These are phyloP conservation scores for Colletes gigas DNA, from an alignment of 1,140 invertebrate genomes.

Conservation along the genomic window DNA sequence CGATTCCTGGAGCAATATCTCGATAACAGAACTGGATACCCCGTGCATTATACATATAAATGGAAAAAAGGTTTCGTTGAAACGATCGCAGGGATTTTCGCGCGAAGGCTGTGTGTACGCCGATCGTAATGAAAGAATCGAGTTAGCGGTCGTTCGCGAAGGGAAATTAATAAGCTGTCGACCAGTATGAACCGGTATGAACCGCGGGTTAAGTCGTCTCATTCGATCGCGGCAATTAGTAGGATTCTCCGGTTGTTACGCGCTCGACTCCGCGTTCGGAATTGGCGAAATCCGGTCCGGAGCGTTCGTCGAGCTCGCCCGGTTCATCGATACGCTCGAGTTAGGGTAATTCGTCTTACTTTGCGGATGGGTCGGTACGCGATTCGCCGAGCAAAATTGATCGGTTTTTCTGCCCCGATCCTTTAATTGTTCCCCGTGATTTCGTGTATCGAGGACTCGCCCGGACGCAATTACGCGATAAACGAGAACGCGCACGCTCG, in stretches of 20 bases:
- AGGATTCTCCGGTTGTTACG: slow-evolving; percentile 4
- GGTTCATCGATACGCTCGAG: not conserved
- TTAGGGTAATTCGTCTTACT: not conserved
- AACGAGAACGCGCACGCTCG: too few relatives aligned
- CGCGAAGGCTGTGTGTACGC: not conserved
- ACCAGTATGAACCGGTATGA: slow-evolving; percentile 31
- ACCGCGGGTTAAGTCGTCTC: slow-evolving; percentile 28
- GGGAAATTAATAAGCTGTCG: slow-evolving; percentile 15
- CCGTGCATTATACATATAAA: too few relatives aligned
- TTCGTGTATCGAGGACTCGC: too few relatives aligned
- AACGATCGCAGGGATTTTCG: slow-evolving; percentile 6
- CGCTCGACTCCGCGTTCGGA: not conserved
- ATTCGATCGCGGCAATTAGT: slow-evolving; percentile 30
- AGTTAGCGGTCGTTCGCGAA: slow-evolving; percentile 3
- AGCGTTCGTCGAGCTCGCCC: not conserved
- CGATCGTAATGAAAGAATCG: slow-evolving; percentile 26
- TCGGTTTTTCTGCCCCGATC: too few relatives aligned
- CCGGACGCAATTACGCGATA: too few relatives aligned
- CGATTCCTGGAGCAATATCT: too few relatives aligned
- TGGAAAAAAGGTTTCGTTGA: too few relatives aligned
- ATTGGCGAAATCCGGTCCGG: not conserved
- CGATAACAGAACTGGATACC: too few relatives aligned
- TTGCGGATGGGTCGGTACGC: not conserved
- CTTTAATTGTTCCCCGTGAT: too few relatives aligned
- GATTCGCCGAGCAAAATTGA: not conserved